A percentile compares a stretch with the other conserved stretches of the same genome.
phyloP scores from a whole-genome alignment of 1,140 invertebrate genomes.

The Teleopsis dalmanni region DNA sequence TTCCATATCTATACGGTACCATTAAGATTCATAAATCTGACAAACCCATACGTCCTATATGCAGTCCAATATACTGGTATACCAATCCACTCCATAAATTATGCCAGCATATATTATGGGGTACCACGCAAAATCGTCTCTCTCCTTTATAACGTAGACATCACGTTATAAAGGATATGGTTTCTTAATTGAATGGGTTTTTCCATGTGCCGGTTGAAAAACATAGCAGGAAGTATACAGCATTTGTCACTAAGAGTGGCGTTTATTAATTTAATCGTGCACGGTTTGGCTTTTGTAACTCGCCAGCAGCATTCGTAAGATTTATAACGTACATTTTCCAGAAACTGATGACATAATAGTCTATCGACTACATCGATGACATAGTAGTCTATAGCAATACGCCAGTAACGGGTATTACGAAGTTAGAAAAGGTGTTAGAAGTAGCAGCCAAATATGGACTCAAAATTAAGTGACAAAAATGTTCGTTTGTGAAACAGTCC shows the following conservation, averaged over 20 bases:
- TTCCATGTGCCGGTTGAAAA: constrained; percentile 9
- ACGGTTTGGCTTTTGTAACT: neutral
- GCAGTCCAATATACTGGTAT: no score
- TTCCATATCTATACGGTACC: no score
- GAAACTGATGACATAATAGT: neutral
- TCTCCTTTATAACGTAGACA: no score
- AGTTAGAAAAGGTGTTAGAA: neutral
- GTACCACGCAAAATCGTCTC: no score
- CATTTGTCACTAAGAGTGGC: constrained; percentile 37
- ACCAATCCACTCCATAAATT: no score
- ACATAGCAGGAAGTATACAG: constrained; percentile 35
- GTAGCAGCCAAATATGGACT: neutral
- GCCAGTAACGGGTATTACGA: neutral
- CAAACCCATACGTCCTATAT: no score
- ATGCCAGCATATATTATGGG: no score
- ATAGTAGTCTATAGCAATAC: neutral
- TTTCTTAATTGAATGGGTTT: neutral
- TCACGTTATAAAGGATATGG: no score
- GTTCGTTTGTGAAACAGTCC: constrained; percentile 16
- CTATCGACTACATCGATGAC: neutral
- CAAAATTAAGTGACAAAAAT: constrained; percentile 20
- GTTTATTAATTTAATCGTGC: constrained; percentile 48
- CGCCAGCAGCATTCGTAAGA: neutral
- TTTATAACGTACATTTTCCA: neutral
- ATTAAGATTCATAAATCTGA: no score